Conservation (phyloP, 2,888 invertebrate species). For the Synergus gifuensis region DNA sequence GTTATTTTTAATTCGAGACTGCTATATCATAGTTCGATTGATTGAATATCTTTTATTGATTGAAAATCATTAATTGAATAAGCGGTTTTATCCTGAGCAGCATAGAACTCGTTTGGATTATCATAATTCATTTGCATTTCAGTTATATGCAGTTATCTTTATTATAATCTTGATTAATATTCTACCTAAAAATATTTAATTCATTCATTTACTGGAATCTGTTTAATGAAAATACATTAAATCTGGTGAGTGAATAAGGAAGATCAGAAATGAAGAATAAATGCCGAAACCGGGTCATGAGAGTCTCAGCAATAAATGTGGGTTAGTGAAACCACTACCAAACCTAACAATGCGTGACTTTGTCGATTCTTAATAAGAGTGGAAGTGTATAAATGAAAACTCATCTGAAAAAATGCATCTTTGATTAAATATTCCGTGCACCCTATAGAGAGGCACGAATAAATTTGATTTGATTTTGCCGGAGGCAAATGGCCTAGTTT, state of each 20-base stretch:
- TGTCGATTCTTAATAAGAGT: conserved; percentile 58
- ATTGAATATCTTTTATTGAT: background rate
- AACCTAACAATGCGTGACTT: conserved; percentile 65
- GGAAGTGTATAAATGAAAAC: conserved; percentile 62
- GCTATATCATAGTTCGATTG: background rate
- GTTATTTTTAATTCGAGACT: too few species aligned
- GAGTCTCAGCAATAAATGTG: conserved; percentile 75
- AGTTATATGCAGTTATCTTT: background rate
- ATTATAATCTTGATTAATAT: background rate
- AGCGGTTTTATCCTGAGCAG: background rate
- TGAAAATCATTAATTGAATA: background rate
- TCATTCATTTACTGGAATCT: background rate
- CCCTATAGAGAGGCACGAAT: background rate
- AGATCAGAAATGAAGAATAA: conserved; percentile 46
- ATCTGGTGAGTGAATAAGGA: conserved; percentile 48
- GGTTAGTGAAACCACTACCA: conserved; percentile 76
- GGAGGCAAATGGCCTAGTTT: too few species aligned
- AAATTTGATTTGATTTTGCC: background rate
- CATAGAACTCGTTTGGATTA: background rate
- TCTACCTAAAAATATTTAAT: background rate
- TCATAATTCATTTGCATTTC: background rate
- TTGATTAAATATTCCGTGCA: background rate
- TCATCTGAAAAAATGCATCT: background rate
- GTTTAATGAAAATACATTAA: background rate
- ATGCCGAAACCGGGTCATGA: conserved; percentile 72